phyloP scores from a whole-genome alignment of 2,888 invertebrate genomes.

The Rapana venosa region DNA sequence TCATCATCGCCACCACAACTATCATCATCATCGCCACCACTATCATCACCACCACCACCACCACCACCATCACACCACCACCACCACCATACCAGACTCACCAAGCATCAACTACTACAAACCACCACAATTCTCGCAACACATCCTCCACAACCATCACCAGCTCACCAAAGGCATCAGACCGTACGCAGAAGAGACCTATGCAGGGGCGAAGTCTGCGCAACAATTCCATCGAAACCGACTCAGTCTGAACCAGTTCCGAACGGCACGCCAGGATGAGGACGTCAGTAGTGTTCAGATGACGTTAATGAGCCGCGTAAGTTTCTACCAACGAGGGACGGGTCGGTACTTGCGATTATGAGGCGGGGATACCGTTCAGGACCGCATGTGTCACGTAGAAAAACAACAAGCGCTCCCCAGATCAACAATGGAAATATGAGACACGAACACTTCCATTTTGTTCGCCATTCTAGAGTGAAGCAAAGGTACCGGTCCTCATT shows the following conservation, averaged over 20 bases:
- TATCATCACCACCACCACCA: background rate
- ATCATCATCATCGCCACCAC: conserved; percentile 13
- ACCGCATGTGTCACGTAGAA: too few relatives aligned
- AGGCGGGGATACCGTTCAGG: too few relatives aligned
- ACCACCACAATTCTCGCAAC: background rate
- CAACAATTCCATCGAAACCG: conserved; percentile 76
- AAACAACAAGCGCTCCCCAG: background rate
- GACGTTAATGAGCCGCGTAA: conserved; percentile 56
- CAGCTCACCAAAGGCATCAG: conserved; percentile 80
- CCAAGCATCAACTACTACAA: background rate
- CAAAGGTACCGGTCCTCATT: background rate
- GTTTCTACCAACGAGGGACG: background rate
- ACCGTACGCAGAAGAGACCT: conserved; percentile 79
- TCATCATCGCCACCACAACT: background rate
- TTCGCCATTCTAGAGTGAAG: too few relatives aligned
- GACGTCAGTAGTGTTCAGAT: conserved; percentile 70
- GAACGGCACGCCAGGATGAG: conserved; percentile 77
- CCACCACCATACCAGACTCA: background rate
- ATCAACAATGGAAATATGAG: too few relatives aligned
- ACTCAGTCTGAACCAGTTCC: conserved; percentile 80
- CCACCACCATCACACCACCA: background rate
- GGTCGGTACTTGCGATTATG: too few relatives aligned
- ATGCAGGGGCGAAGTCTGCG: conserved; percentile 80
- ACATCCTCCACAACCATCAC: background rate
- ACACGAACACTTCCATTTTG: too few relatives aligned